These are phyloP conservation scores for Tanytarsus gracilentus DNA, from an alignment of 2,888 invertebrate species.

Conservation along the genomic window DNA sequence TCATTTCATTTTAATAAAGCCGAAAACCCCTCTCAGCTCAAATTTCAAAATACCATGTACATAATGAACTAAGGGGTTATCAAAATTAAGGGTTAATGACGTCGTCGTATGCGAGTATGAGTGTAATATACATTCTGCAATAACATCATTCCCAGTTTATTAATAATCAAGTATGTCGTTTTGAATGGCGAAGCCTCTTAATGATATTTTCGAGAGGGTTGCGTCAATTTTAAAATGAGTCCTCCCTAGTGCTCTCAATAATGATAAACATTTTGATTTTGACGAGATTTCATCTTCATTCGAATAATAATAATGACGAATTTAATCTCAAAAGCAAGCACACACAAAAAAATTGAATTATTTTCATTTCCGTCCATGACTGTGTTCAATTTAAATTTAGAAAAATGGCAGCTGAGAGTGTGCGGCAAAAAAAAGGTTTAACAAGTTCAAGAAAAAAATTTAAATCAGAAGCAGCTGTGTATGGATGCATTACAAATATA, in stretches of 20 bases:
- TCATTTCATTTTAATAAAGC: not conserved
- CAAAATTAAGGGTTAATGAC: conserved; percentile 23
- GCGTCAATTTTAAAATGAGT: not conserved
- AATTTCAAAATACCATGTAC: not conserved
- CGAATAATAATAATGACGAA: too few relatives aligned
- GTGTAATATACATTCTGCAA: not conserved
- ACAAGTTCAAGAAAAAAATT: not conserved
- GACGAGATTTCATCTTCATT: too few relatives aligned
- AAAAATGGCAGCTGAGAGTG: conserved; percentile 22
- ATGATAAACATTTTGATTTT: conserved; percentile 13
- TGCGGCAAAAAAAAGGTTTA: conserved; percentile 3
- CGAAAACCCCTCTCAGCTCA: conserved; percentile 1
- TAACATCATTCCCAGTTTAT: not conserved
- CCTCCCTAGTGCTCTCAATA: not conserved
- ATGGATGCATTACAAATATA: conserved; percentile 3
- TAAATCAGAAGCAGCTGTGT: not conserved
- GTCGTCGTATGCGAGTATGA: too few relatives aligned
- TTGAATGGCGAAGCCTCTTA: not conserved
- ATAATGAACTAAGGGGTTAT: not conserved
- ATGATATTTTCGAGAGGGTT: conserved; percentile 18
- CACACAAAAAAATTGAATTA: too few relatives aligned
- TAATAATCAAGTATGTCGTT: conserved; percentile 7
- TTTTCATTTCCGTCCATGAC: too few relatives aligned
- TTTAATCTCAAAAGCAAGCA: too few relatives aligned
- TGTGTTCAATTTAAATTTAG: not conserved